A percentile compares a stretch with the other conserved stretches of the same genome.
Evolutionary conservation across 2,888 invertebrate genomes (phyloP).

Genomic region (Dastarcus helophoroides): DNA sequence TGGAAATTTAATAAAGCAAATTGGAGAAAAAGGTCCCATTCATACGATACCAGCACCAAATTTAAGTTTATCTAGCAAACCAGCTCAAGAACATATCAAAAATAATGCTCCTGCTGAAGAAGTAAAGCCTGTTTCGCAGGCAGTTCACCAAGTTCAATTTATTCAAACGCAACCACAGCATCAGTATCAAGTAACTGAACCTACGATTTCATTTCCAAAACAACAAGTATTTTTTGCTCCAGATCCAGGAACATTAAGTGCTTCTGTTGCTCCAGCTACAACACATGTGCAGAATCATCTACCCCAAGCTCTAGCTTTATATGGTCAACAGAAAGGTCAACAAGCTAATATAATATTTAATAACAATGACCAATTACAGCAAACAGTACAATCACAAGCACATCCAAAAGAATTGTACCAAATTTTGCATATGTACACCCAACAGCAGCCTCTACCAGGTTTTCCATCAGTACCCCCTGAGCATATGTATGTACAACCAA

Average conservation of each 20-base stretch:
- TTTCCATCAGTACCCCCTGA: slow-evolving; percentile 5
- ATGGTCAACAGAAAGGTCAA: too few species aligned
- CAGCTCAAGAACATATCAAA: slow-evolving; percentile 36
- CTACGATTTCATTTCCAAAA: too few species aligned
- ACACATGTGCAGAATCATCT: too few species aligned
- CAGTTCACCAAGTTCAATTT: slow-evolving; percentile 21
- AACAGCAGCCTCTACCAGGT: slow-evolving; percentile 19
- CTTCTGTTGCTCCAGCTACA: too few species aligned
- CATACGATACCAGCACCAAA: slow-evolving; percentile 81
- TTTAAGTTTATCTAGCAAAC: slow-evolving; percentile 56
- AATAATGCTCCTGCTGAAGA: too few species aligned
- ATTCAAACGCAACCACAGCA: slow-evolving; percentile 9
- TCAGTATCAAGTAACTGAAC: slow-evolving; percentile 12
- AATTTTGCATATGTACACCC: slow-evolving; percentile 13
- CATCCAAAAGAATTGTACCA: not conserved
- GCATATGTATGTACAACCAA: slow-evolving; percentile 20
- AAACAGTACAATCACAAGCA: not conserved
- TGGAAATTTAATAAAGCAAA: slow-evolving; percentile 31
- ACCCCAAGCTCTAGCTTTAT: too few species aligned
- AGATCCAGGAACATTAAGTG: too few species aligned
- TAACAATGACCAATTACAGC: too few species aligned
- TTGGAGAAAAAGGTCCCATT: slow-evolving; percentile 56
- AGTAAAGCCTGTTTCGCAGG: too few species aligned
- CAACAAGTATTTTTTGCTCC: too few species aligned
- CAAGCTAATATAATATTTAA: too few species aligned